Conservation (phyloP, 2,113 vertebrate species). For the Eurystomus gularis region DNA sequence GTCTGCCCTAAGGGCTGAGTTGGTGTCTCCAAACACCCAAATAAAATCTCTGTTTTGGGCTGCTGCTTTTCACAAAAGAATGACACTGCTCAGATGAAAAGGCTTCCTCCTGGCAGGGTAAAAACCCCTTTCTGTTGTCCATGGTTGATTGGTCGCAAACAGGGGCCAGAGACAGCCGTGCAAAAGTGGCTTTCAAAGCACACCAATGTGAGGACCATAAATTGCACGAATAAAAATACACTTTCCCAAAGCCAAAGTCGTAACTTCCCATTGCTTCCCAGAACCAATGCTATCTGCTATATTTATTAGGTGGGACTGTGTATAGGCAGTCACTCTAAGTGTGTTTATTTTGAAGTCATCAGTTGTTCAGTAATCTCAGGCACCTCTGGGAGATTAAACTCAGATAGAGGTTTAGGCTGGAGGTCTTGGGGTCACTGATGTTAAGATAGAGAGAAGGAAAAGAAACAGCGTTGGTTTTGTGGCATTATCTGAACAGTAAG, state of each 20-base stretch:
- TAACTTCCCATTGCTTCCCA: conserved; percentile 57
- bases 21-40: neutral
- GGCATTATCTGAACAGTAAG: conserved; percentile 43
- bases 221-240: conserved; percentile 10
- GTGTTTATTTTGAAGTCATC: conserved; percentile 69
- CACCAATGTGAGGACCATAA: neutral
- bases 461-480: neutral
- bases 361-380: conserved; percentile 41
- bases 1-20: neutral
- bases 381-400: conserved; percentile 65
- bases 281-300: conserved; percentile 53
- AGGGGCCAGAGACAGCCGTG: accelerated
- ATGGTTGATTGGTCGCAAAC: neutral
- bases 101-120: neutral
- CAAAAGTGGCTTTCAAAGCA: neutral
- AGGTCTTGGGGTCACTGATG: neutral
- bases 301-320: conserved; percentile 67
- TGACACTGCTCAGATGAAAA: neutral
- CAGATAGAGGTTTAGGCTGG: conserved; percentile 51
- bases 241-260: conserved; percentile 33
- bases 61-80: neutral
- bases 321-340: conserved; percentile 33
- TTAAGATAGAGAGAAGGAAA: conserved; percentile 30
- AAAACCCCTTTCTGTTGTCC: neutral
- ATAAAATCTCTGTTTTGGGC: neutral